Evolutionary conservation across 2,113 vertebrate species (phyloP).

Genomic region (Melanotaenia duboulayi): DNA sequence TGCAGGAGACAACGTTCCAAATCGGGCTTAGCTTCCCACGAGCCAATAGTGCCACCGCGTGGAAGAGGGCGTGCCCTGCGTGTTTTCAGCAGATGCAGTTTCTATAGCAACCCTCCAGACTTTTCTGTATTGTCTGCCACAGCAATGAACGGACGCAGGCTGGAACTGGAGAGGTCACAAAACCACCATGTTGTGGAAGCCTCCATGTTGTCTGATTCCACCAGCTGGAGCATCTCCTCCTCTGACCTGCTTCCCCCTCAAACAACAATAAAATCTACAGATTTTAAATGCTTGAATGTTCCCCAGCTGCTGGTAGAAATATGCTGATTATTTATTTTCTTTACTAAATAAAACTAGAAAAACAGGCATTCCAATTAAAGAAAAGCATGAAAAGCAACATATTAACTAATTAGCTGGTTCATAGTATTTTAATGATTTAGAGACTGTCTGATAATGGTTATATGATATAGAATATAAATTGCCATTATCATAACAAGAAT

Average conservation of each 20-base stretch:
- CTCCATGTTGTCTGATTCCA: conserved; percentile 59
- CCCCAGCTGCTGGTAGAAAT: not conserved
- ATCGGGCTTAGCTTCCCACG: conserved; percentile 33
- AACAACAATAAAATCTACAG: no score
- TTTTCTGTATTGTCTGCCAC: conserved; percentile 73
- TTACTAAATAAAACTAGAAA: not conserved
- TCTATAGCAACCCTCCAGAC: conserved; percentile 92
- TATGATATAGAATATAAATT: no score
- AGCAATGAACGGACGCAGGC: conserved; percentile 27
- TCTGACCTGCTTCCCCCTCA: no score
- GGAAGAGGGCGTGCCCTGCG: conserved; percentile 62
- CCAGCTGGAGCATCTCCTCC: not conserved
- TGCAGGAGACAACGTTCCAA: no score
- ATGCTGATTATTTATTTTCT: not conserved
- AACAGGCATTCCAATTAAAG: not conserved
- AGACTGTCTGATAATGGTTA: not conserved
- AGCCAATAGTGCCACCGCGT: conserved; percentile 74
- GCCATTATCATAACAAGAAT: no score
- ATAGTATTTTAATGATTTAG: conserved; percentile 4
- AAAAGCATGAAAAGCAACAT: not conserved
- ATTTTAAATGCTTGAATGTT: not conserved
- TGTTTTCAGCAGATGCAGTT: conserved; percentile 80
- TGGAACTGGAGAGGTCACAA: conserved; percentile 17
- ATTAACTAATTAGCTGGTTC: not conserved
- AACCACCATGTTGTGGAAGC: conserved; percentile 67